Base-by-base conservation (phyloP, 1,140 invertebrate species). In the Anastatus disparis region DNA sequence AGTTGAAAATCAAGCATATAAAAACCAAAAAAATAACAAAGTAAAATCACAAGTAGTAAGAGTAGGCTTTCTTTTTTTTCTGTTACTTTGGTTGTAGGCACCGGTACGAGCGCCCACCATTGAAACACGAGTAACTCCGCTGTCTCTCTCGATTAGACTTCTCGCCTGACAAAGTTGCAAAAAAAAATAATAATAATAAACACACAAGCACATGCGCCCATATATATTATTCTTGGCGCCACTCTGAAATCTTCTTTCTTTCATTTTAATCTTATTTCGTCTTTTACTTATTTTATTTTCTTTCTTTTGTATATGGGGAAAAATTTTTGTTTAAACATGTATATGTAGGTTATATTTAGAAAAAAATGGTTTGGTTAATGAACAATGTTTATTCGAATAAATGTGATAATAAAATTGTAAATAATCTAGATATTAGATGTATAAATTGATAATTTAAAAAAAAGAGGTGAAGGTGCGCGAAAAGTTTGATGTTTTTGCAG, bases 51-150 rank as follows among this genome's bases (percentile, higher is more conserved):
- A n/a, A 1, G 17, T 4, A 64, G 56, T 38, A 65, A 65, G 46
- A 70, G 55, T 42, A 58, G 38, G 52, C n/a, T n/a, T n/a, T n/a
- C n/a, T n/a, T n/a, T n/a, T n/a, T n/a, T 40, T 40, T 70, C n/a
- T 66, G 38, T 72, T 69, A 38, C 52, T 73, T 75, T 79, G 64
- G 20, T 78, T 83, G 56, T 76, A 84, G 82, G 71, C 63, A 78
- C 73, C 78, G 27, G 74, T 74, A 62, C 77, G 81, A 71, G 75
- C 79, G 73, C 65, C 79, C 38, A 84, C 82, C 52, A 76, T 82
- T 74, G 82, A 84, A 75, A 82, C 79, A 61, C 76, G 81, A 71
- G 74, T 81, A 20, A 82, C 82, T 70, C 80, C 81, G 31, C 71
- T 82, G 58, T 82, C 80, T 50, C 72, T 83, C 42, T 83, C 82